Base-by-base conservation (phyloP, 2,797 vertebrate species). In the Hirundo rustica region DNA sequence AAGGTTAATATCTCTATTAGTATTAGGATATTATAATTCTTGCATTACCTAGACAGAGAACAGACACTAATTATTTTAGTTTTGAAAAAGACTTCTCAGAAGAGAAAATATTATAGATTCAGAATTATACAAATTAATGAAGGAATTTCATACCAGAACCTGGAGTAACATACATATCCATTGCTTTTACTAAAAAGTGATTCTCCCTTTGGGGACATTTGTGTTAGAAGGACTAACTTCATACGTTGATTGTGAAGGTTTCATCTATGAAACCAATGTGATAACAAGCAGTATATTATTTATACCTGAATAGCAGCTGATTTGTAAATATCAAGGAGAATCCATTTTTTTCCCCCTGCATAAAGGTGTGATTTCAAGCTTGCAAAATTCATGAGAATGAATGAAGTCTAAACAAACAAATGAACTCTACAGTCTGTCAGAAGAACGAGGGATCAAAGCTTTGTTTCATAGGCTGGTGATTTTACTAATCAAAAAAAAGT, bases 371-470 rank as follows among this genome's bases (percentile, higher is more conserved):
- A 81, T 67, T 92, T 91, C 4, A 60, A 16, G 13, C 48, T 85
- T 47, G 16, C 20, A 71, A 76, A 83, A 34, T 87, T 76, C 26
- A 30, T 26, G 70, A 21, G 27, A 65, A 23, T 47, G 11, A 85
- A 77, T 47, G 42, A 89, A 68, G 5, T 58, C 21, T 85, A 72
- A 78, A 71, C 0, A 7, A 75, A 67, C 5, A 6, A 82, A 38
- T 11, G 38, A 38, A 86, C 6, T 54, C 53, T 77, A 29, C 22
- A 62, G 5, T 53, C n/a, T 88, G 22, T 48, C 57, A 70, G 72
- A 88, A 71, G 5, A 91, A 6, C 5, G 71, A 73, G 23, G n/a
- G 68, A 85, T 85, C 85, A 90, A 83, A 88, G 34, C 10, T 74
- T 80, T 80, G 14, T 12, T 92, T 58, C 44, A 15, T 71, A 62